Conservation (phyloP, 2,888 invertebrate genomes). For the Eupeodes latifasciatus region DNA sequence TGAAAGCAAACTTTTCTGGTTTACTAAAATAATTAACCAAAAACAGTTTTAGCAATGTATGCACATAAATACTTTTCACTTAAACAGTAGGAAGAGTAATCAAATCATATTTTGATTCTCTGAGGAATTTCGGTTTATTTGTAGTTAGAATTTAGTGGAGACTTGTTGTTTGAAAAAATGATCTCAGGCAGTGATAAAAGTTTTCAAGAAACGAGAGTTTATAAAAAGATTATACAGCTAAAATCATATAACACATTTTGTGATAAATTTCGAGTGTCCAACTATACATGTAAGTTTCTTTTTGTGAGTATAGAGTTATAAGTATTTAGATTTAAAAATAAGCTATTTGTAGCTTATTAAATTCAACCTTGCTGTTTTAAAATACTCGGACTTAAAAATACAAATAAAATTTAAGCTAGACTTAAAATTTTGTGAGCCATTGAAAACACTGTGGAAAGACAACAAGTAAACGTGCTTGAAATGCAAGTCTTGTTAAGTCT, state of each 20-base stretch:
- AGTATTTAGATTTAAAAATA: too few relatives aligned
- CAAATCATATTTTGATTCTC: neutral
- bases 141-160: neutral
- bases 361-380: too few relatives aligned
- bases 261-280: neutral
- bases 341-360: too few relatives aligned
- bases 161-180: neutral
- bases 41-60: neutral
- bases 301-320: too few relatives aligned
- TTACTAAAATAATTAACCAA: neutral
- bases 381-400: too few relatives aligned
- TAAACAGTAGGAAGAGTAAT: neutral
- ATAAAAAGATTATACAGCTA: neutral
- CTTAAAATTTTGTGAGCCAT: too few relatives aligned
- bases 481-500: too few relatives aligned
- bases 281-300: neutral
- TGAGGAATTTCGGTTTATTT: neutral
- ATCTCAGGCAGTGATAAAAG: neutral
- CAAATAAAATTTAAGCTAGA: too few relatives aligned
- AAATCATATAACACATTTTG: conserved; percentile 2
- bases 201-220: neutral
- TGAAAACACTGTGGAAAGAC: too few relatives aligned
- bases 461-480: too few relatives aligned
- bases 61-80: neutral
- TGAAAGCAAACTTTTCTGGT: too few relatives aligned